phyloP scores from a whole-genome alignment of 2,888 invertebrate species.

The Amphipyra tragopoginis region DNA sequence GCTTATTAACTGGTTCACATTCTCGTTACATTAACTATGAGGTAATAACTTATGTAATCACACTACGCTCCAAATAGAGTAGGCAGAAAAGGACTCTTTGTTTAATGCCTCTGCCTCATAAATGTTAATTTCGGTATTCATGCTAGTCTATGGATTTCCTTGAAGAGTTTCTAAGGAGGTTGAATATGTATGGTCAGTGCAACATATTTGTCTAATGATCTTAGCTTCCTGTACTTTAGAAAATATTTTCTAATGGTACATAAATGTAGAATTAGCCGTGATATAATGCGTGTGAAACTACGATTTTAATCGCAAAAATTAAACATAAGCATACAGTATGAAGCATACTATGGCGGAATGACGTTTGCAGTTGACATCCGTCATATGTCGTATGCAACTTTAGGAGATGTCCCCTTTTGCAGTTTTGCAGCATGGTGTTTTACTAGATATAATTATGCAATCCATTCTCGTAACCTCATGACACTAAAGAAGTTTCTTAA shows the following conservation, averaged over 20 bases:
- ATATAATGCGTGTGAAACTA: neutral
- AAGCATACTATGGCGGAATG: too few relatives aligned
- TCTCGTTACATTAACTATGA: conserved; percentile 45
- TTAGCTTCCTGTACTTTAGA: conserved; percentile 40
- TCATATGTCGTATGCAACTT: too few relatives aligned
- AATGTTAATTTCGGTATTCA: conserved; percentile 37
- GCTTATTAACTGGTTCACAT: conserved; percentile 52
- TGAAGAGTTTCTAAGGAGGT: conserved; percentile 38
- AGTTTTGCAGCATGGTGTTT: too few relatives aligned
- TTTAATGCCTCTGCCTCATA: conserved; percentile 49
- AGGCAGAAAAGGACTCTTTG: conserved; percentile 48
- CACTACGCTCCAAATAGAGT: conserved; percentile 30
- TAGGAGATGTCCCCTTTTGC: too few relatives aligned
- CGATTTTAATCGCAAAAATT: too few relatives aligned
- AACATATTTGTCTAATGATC: conserved; percentile 39
- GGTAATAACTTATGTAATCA: conserved; percentile 51
- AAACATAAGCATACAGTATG: too few relatives aligned
- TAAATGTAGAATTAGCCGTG: conserved; percentile 14
- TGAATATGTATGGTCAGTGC: conserved; percentile 36
- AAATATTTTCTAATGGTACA: conserved; percentile 35
- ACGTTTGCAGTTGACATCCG: too few relatives aligned
- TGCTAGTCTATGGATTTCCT: conserved; percentile 41
- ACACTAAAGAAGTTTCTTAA: too few relatives aligned
- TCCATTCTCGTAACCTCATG: too few relatives aligned
- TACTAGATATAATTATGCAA: too few relatives aligned